These are phyloP conservation scores for Tricholauxania praeusta DNA, from an alignment of 2,888 invertebrate genomes.

Conservation along the genomic window DNA sequence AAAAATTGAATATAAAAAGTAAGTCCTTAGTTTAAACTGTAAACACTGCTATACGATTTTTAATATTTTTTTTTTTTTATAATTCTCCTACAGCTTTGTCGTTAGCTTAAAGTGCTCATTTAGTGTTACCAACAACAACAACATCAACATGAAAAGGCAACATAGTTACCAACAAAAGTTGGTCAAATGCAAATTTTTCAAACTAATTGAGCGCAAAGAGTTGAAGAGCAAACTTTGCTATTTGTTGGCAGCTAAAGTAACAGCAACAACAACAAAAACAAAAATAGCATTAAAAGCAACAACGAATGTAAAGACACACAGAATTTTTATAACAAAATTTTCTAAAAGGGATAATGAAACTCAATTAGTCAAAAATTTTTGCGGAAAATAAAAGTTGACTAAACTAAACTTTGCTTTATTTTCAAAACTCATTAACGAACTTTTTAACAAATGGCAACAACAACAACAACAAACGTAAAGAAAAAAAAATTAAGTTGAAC, in stretches of 20 bases:
- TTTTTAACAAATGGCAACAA: constrained; percentile 11
- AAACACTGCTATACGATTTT: too few species aligned
- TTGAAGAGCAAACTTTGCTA: background rate
- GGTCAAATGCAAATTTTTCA: constrained; percentile 11
- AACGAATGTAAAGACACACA: too few species aligned
- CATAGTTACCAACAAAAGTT: constrained; percentile 1
- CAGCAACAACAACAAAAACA: background rate
- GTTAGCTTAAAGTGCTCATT: background rate
- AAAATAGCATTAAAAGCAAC: background rate
- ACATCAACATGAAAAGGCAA: background rate
- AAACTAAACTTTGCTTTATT: constrained; percentile 3
- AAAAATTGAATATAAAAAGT: too few species aligned
- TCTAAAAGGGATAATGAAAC: background rate
- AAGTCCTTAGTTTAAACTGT: too few species aligned
- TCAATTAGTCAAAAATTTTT: constrained; percentile 9
- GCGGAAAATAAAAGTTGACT: constrained; percentile 1
- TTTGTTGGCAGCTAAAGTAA: background rate
- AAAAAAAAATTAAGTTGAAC: background rate
- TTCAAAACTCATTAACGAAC: constrained; percentile 20
- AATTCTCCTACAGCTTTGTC: background rate
- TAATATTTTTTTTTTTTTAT: too few species aligned
- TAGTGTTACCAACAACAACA: background rate
- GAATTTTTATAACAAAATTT: too few species aligned
- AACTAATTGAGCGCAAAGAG: constrained; percentile 9
- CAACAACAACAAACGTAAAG: background rate